Percentiles rank a stretch among this genome's conserved stretches.
These are phyloP conservation scores for Poeciliopsis prolifica DNA, from an alignment of 2,113 vertebrate genomes.

Conservation along the genomic window DNA sequence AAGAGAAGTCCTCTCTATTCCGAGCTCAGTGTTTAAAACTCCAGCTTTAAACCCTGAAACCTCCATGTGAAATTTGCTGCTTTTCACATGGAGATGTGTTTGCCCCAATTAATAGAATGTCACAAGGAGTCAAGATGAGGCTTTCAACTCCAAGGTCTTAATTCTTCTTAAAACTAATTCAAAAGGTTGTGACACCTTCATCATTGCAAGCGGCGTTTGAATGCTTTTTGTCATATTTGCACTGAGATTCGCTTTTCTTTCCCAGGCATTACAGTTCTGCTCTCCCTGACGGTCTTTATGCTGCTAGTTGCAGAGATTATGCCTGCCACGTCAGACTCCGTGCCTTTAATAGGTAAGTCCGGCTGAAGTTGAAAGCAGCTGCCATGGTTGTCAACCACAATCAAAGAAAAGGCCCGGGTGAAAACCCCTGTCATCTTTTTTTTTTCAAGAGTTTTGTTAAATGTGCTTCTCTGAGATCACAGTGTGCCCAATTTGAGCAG, in stretches of 20 bases:
- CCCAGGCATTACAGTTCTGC: conserved; percentile 93
- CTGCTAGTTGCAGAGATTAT: conserved; percentile 95
- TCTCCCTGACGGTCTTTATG: conserved; percentile 96
- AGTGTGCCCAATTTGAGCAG: conserved; percentile 12
- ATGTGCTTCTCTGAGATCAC: neutral
- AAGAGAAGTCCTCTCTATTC: neutral
- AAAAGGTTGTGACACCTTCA: neutral
- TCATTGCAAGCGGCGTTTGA: neutral
- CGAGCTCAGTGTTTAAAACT: no score
- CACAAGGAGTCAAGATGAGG: neutral
- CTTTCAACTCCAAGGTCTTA: neutral
- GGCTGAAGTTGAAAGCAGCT: conserved; percentile 15
- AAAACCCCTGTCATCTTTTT: conserved; percentile 16
- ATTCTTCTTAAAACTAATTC: neutral
- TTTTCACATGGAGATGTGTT: no score
- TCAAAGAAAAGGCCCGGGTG: conserved; percentile 8
- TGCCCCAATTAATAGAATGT: neutral
- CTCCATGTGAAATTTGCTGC: neutral
- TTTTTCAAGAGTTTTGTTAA: conserved; percentile 8
- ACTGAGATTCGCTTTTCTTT: conserved; percentile 23
- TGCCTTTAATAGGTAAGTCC: conserved; percentile 92
- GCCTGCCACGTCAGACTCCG: conserved; percentile 94
- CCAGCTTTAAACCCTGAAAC: no score
- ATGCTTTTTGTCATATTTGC: neutral
- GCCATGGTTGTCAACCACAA: conserved; percentile 18